phyloP scores from a whole-genome alignment of 2,797 vertebrate genomes.

The Sebastes trivittatus region DNA sequence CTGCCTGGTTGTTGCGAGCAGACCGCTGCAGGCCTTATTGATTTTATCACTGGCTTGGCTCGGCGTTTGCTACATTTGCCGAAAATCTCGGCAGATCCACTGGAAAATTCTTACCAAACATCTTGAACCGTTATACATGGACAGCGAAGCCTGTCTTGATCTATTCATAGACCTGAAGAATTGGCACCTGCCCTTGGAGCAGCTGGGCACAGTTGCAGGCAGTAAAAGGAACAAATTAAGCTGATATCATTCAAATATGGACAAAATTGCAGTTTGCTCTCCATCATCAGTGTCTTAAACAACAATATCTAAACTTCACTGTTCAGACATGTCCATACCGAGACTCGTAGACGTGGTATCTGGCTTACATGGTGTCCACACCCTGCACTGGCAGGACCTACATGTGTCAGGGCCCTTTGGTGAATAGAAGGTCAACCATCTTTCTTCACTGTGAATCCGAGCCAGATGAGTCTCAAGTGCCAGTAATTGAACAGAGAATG shows the following conservation, averaged over 20 bases:
- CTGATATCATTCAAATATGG: neutral
- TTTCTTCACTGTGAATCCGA: conserved; percentile 48
- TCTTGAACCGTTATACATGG: conserved; percentile 49
- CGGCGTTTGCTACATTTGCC: conserved; percentile 25
- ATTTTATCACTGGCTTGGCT: conserved; percentile 58
- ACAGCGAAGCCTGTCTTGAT: conserved; percentile 22
- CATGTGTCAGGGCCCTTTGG: conserved; percentile 26
- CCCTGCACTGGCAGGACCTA: conserved; percentile 41
- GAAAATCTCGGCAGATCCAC: conserved; percentile 33
- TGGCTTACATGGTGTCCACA: conserved; percentile 39
- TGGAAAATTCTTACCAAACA: conserved; percentile 56
- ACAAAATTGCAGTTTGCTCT: neutral
- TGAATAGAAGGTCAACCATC: conserved; percentile 69
- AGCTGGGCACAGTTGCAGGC: neutral
- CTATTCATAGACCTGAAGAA: conserved; percentile 20
- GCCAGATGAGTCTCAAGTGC: conserved; percentile 43
- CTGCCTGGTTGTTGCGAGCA: conserved; percentile 57
- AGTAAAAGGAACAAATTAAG: conserved; percentile 2
- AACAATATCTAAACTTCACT: neutral
- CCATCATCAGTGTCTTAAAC: neutral
- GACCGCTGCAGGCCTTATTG: conserved; percentile 33
- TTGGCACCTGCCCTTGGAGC: neutral
- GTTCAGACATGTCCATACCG: conserved; percentile 20
- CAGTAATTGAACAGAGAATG: conserved; percentile 44
- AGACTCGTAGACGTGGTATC: conserved; percentile 27